Evolutionary conservation across 2,888 invertebrate genomes (phyloP).

Genomic region (Erpobdella octoculata): DNA sequence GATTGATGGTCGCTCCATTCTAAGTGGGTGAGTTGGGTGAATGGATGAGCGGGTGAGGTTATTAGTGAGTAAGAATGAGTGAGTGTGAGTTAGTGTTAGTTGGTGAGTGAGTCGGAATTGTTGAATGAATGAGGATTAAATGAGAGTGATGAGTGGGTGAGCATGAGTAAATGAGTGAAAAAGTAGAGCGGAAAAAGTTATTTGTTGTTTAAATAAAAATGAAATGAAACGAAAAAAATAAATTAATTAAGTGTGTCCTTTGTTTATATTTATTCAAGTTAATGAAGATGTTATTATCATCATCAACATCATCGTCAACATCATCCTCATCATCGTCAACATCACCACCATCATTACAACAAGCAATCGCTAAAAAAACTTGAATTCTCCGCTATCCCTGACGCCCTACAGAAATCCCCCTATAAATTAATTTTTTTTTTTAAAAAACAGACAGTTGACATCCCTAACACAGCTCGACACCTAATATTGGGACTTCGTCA

Average conservation of each 20-base stretch:
- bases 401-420: background rate
- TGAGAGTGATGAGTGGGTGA: background rate
- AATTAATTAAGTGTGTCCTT: no score
- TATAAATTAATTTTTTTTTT: background rate
- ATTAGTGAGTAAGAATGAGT: background rate
- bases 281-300: background rate
- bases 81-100: background rate
- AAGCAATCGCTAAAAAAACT: background rate
- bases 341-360: background rate
- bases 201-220: no score
- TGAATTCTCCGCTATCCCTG: background rate
- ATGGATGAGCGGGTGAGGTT: background rate
- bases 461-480: no score
- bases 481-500: no score
- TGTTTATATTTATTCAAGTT: no score
- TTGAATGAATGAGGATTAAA: background rate
- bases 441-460: background rate
- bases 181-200: no score
- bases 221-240: no score
- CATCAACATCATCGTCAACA: background rate
- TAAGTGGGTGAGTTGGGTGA: background rate
- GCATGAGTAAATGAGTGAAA: no score
- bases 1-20: conserved; percentile 2
- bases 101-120: background rate
- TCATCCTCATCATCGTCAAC: background rate